Evolutionary conservation across 2,113 vertebrate genomes (phyloP), one percentile per base, ranked within the genome.

Genomic region (human): DNA sequence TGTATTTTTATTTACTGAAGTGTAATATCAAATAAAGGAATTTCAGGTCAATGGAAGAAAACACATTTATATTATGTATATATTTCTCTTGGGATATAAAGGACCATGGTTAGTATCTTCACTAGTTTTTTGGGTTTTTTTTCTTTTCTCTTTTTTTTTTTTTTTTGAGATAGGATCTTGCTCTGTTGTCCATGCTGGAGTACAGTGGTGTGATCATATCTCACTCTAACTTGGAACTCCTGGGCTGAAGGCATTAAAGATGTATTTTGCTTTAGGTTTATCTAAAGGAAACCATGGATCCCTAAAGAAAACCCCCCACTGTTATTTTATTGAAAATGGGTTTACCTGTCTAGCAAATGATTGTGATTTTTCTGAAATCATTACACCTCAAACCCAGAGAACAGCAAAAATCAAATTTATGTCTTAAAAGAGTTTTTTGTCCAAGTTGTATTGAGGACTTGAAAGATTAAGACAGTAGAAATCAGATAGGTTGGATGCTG

Each of bases 201-300:
- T 64, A 32, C 61, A 64, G 61, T 32, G 61, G 61, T 64, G 27
- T 64, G 61, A 64, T 64, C 27, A 64, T 64, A 32, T 30, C 61
- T 64, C 12, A 64, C 61, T 64, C 12, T 64, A 13, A 32, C 61
- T 27, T 64, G 61, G 5, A 64, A 30, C 12, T 64, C 61, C 61
- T 64, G 61, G 61, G 27, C 27, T 64, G 27, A 64, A 64, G 61
- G 61, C 61, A 32, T 13, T 40, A 95, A 84, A 38, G 30, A 79
- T 93, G 91, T 95, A 55, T 73, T 96, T 95, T 94, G 27, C 38
- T 81, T 85, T 92, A 86, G 11, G 40, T 68, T 96, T 96, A 95
- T 73, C 52, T 97, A 40, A 79, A 93, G 40, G 40, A 92, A 90
- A 78, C 13, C 13, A 40, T 76, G 16, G 2, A 2, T 85, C 16